phyloP scores from a whole-genome alignment of 2,888 invertebrate species.

The Drosophila paranaensis region DNA sequence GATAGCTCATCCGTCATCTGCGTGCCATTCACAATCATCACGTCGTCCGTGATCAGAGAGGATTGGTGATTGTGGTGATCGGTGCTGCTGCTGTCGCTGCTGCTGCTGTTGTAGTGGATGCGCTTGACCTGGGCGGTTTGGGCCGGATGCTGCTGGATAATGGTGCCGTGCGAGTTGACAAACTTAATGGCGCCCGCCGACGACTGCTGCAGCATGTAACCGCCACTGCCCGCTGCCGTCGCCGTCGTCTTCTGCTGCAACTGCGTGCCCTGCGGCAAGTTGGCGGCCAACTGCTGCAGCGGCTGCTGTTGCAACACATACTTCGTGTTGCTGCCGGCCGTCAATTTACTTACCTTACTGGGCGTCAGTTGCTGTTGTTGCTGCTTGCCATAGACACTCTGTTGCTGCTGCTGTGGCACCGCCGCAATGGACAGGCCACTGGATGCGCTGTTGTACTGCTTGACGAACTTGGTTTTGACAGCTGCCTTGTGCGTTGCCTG shows the following conservation, averaged over 20 bases:
- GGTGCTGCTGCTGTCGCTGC: conserved; percentile 47
- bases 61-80: conserved; percentile 56
- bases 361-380: conserved; percentile 56
- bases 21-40: conserved; percentile 85
- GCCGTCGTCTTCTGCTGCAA: conserved; percentile 77
- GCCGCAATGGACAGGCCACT: conserved; percentile 63
- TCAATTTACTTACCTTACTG: conserved; percentile 76
- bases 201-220: conserved; percentile 65
- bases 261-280: conserved; percentile 81
- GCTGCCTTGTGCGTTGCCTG: conserved; percentile 60
- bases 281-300: conserved; percentile 68
- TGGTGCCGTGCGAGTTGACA: conserved; percentile 84
- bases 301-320: conserved; percentile 78
- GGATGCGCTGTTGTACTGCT: conserved; percentile 79
- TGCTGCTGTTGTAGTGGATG: conserved; percentile 62
- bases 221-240: conserved; percentile 27
- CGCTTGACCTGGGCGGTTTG: conserved; percentile 40
- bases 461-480: conserved; percentile 80
- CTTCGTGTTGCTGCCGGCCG: conserved; percentile 55
- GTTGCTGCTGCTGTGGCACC: conserved; percentile 58
- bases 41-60: conserved; percentile 82
- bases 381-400: conserved; percentile 51
- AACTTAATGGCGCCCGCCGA: conserved; percentile 81
- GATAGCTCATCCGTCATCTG: conserved; percentile 85
- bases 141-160: conserved; percentile 82